These are phyloP conservation scores for Camponotus pennsylvanicus DNA, from an alignment of 1,140 invertebrate species.

Conservation along the genomic window DNA sequence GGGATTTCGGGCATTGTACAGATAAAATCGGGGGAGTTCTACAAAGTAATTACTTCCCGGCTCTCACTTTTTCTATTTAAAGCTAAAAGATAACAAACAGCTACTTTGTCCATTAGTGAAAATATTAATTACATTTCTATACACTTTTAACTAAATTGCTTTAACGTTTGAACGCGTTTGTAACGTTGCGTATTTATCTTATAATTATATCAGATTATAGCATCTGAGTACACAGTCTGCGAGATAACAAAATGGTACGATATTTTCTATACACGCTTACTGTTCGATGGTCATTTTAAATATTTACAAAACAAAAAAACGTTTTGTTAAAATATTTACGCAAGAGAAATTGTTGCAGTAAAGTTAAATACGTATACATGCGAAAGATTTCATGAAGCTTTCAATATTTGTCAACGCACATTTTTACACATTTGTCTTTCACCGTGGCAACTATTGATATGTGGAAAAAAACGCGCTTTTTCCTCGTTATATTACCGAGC, in stretches of 20 bases:
- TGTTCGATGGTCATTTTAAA: not conserved
- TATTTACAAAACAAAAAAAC: not conserved
- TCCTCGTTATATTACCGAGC: not conserved
- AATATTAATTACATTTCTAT: slow-evolving; percentile 6
- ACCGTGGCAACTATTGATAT: not conserved
- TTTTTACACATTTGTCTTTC: slow-evolving; percentile 10
- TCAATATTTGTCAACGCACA: slow-evolving; percentile 1
- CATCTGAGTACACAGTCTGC: not conserved
- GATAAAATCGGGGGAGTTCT: slow-evolving; percentile 34
- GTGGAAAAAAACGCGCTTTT: not conserved
- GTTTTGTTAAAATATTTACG: too few relatives aligned
- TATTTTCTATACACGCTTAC: not conserved
- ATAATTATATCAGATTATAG: too few relatives aligned
- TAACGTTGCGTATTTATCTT: not conserved
- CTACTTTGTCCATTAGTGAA: not conserved
- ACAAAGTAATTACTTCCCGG: slow-evolving; percentile 40
- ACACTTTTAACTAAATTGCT: not conserved
- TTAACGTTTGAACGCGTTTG: not conserved
- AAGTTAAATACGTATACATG: not conserved
- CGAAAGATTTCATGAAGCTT: not conserved
- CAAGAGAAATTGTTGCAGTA: not conserved
- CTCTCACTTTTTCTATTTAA: not conserved
- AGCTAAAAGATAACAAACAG: not conserved
- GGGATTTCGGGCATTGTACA: slow-evolving; percentile 23
- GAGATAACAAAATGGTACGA: not conserved